phyloP scores from a whole-genome alignment of 2,888 invertebrate genomes.

The Cybosia mesomella region DNA sequence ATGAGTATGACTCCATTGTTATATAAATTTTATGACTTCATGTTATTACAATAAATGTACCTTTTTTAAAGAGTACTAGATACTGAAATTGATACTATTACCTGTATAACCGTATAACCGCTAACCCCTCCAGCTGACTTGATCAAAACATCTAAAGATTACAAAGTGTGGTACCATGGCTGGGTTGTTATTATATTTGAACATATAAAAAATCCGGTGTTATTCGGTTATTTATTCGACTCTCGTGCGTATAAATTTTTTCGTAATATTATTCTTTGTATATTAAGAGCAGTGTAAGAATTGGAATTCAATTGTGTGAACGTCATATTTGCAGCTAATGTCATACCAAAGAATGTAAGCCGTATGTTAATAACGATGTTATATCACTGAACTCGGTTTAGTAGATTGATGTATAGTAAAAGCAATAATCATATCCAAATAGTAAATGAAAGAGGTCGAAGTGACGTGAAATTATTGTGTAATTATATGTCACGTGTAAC shows the following conservation, averaged over 20 bases:
- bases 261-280: background rate
- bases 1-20: background rate
- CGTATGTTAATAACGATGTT: conserved; percentile 33
- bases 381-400: conserved; percentile 33
- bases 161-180: too few relatives aligned
- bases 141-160: too few relatives aligned
- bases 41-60: too few relatives aligned
- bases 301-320: background rate
- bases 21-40: background rate
- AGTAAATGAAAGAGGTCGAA: background rate
- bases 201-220: background rate
- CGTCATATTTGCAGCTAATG: conserved; percentile 3
- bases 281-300: background rate
- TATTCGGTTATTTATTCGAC: background rate
- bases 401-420: conserved; percentile 13
- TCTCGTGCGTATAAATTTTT: background rate
- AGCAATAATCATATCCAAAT: background rate
- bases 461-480: background rate
- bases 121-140: too few relatives aligned
- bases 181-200: too few relatives aligned
- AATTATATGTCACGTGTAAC: background rate
- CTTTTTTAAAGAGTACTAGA: too few relatives aligned
- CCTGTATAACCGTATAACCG: too few relatives aligned
- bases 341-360: conserved; percentile 37
- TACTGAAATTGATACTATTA: too few relatives aligned